Percentiles rank a stretch among this genome's conserved stretches.
These are phyloP conservation scores for Megalops atlanticus DNA, from an alignment of 2,113 vertebrate genomes.

Conservation along the genomic window DNA sequence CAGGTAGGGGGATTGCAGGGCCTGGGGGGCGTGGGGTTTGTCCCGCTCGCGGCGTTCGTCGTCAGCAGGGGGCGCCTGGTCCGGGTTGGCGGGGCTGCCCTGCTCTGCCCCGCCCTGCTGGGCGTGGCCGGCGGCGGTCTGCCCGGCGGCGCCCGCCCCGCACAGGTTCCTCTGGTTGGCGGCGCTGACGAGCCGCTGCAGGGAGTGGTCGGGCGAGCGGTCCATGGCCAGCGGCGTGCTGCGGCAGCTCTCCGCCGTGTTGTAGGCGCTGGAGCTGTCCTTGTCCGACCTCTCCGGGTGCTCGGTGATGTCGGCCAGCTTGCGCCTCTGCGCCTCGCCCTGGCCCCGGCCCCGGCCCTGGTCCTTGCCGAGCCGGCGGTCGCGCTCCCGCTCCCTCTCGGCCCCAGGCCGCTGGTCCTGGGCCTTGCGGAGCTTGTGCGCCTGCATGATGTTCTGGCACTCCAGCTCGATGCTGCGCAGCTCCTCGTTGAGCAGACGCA, in stretches of 20 bases:
- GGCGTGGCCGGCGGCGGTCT: constrained; percentile 59
- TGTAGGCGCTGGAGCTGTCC: constrained; percentile 96
- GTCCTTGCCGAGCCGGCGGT: constrained; percentile 18
- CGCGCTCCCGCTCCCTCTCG: constrained; percentile 63
- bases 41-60: constrained; percentile 62
- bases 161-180: constrained; percentile 90
- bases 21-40: constrained; percentile 39
- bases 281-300: constrained; percentile 93
- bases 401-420: constrained; percentile 77
- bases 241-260: constrained; percentile 91
- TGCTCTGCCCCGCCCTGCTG: constrained; percentile 73
- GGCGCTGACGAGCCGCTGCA: constrained; percentile 85
- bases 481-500: constrained; percentile 93
- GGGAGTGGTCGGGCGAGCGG: constrained; percentile 85
- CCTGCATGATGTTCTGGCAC: constrained; percentile 96
- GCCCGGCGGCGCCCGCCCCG: constrained; percentile 67
- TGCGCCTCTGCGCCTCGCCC: constrained; percentile 69
- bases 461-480: constrained; percentile 91
- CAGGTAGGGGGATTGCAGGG: constrained; percentile 78
- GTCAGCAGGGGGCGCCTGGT: constrained; percentile 59
- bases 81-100: constrained; percentile 61
- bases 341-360: constrained; percentile 34
- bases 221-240: constrained; percentile 82
- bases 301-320: constrained; percentile 82
- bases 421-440: constrained; percentile 81